phyloP scores from a whole-genome alignment of 2,888 invertebrate genomes.

The Drosophila cracens region DNA sequence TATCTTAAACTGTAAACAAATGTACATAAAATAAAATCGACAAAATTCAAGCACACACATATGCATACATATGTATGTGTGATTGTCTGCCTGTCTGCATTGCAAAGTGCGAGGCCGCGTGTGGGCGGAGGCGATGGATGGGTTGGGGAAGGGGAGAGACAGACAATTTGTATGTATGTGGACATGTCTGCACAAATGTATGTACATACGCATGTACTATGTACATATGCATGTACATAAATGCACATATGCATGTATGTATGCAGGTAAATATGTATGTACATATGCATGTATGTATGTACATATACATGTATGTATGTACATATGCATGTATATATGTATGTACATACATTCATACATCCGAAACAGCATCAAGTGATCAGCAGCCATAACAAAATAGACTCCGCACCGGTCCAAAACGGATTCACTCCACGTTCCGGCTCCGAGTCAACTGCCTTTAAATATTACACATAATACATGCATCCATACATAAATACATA shows the following conservation, averaged over 20 bases:
- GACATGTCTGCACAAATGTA: too few relatives aligned
- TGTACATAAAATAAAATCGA: slow-evolving; percentile 77
- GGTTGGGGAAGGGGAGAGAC: slow-evolving; percentile 27
- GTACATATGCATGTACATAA: too few relatives aligned
- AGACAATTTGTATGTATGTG: slow-evolving; percentile 34
- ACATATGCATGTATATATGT: not conserved
- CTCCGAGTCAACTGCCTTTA: slow-evolving; percentile 14
- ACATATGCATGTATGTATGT: not conserved
- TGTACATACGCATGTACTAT: slow-evolving; percentile 1
- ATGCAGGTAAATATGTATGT: slow-evolving; percentile 1
- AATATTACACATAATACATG: not conserved
- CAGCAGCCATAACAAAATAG: slow-evolving; percentile 39
- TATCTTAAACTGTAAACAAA: slow-evolving; percentile 80
- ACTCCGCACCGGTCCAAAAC: slow-evolving; percentile 42
- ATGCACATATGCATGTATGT: too few relatives aligned
- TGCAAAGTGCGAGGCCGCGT: slow-evolving; percentile 71
- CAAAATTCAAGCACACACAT: slow-evolving; percentile 59
- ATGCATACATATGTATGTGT: slow-evolving; percentile 5
- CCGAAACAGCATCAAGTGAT: slow-evolving; percentile 55
- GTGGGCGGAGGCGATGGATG: slow-evolving; percentile 50
- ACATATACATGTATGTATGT: too few relatives aligned
- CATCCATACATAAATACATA: not conserved
- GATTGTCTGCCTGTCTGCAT: slow-evolving; percentile 53
- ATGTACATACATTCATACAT: not conserved
- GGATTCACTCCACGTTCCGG: slow-evolving; percentile 22